A percentile compares a stretch with the other conserved stretches of the same genome.
Evolutionary conservation across 2,113 vertebrate genomes (phyloP).

Genomic region (Mesitornis unicolor): DNA sequence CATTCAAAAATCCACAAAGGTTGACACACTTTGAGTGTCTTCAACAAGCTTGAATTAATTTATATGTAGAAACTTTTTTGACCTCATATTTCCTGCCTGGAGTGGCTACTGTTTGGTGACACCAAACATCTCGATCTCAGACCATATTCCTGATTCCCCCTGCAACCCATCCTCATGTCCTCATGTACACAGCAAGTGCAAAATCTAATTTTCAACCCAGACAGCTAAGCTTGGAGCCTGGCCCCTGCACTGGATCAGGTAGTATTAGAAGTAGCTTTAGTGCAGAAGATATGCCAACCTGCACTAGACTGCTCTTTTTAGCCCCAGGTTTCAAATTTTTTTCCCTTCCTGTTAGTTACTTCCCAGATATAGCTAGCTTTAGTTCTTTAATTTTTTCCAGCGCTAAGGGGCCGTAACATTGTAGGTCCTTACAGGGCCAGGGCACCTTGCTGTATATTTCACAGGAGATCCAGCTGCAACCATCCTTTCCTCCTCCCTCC

Average conservation of each 20-base stretch:
- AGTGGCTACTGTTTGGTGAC: neutral
- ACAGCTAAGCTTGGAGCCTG: neutral
- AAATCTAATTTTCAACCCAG: neutral
- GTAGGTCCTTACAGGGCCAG: neutral
- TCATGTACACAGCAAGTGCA: neutral
- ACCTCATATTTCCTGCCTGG: neutral
- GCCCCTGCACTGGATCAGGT: neutral
- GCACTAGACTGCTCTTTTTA: neutral
- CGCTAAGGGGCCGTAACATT: neutral
- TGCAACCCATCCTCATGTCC: neutral
- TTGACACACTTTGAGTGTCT: neutral
- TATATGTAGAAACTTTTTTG: neutral
- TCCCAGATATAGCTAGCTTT: too few species aligned
- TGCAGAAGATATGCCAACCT: neutral
- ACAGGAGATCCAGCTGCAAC: neutral
- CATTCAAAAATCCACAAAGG: neutral
- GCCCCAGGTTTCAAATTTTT: neutral
- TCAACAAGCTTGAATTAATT: neutral
- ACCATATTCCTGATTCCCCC: neutral
- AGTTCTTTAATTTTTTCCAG: neutral
- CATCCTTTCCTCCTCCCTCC: neutral
- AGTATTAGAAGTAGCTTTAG: neutral
- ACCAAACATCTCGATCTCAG: neutral
- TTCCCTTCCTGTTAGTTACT: too few species aligned
- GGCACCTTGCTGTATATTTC: neutral